Percentiles rank a stretch among this genome's conserved stretches.
Evolutionary conservation across 2,797 vertebrate species (phyloP).

Genomic region (Melanogrammus aeglefinus): DNA sequence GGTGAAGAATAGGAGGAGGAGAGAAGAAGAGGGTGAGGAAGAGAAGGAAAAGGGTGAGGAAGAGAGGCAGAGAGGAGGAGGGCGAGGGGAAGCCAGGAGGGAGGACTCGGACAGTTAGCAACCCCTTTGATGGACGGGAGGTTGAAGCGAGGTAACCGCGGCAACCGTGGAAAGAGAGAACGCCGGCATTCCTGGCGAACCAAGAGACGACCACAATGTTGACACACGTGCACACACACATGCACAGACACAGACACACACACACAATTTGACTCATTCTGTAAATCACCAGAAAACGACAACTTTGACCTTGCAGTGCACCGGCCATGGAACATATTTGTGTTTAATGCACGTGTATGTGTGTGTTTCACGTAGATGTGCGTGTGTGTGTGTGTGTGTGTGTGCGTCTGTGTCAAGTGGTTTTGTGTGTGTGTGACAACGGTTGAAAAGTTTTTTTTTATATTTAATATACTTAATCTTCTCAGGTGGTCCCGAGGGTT

Average conservation of each 20-base stretch:
- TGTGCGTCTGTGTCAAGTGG: conserved; percentile 21
- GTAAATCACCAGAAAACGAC: conserved; percentile 64
- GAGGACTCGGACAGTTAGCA: conserved; percentile 54
- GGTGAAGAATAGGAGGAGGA: background rate
- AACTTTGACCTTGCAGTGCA: conserved; percentile 55
- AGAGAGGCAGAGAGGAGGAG: background rate
- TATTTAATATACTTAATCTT: conserved; percentile 48
- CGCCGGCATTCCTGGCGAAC: conserved; percentile 51
- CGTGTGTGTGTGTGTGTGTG: conserved; percentile 31
- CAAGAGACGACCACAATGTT: conserved; percentile 63
- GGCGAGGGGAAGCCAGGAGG: conserved; percentile 11
- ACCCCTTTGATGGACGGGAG: conserved; percentile 47
- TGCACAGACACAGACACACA: background rate
- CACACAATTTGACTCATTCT: conserved; percentile 30
- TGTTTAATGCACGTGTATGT: conserved; percentile 15
- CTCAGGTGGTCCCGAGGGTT: conserved; percentile 56
- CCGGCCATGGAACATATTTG: conserved; percentile 38
- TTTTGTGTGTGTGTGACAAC: conserved; percentile 6
- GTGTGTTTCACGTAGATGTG: conserved; percentile 13
- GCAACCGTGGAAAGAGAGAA: conserved; percentile 68
- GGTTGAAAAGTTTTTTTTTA: conserved; percentile 30
- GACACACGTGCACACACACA: conserved; percentile 41
- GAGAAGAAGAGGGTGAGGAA: background rate
- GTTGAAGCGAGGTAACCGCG: conserved; percentile 63
- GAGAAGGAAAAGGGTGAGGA: no score